Evolutionary conservation across 2,888 invertebrate genomes (phyloP), one percentile per base, ranked within the genome.

Genomic region (Cremastinae sp.): DNA sequence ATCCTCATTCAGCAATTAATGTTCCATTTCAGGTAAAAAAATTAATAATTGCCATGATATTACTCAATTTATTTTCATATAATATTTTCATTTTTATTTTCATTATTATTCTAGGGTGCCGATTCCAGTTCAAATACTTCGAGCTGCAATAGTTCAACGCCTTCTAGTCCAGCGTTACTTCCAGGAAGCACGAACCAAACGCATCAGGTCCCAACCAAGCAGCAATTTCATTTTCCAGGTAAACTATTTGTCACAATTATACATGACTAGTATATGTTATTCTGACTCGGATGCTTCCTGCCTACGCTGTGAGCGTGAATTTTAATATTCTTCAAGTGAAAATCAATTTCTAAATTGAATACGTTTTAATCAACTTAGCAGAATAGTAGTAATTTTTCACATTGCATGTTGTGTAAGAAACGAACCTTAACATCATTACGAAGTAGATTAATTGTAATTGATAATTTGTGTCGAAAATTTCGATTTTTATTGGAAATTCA

Each of bases 121-220:
- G 97, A 97, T 90, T 96, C 96, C 80, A 96, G 97, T 90, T 97
- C 97, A 47, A 97, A 96, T 88, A 96, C 97, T 68, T 98, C 98
- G 68, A 98, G 97, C 90, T 98, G 97, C 91, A 98, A 97, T 91
- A 97, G 97, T 89, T 98, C 98, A 72, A 97, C 97, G 78, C 98
- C 98, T 78, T 98, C 98, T 83, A 97, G 97, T 87, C 98, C 98
- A 59, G 97, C 97, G 82, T 91, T 94, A 83, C 91, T 92, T 85
- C 92, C 91, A 86, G 91, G 91, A 87, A 91, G 89, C 87, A 88
- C 89, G 85, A 90, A 86, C 85, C 87, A 88, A 85, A 87, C 87
- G 87, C 84, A 91, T 89, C 89, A 91, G 84, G 84, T 75, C 38
- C 58, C 91, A 86, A 89, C 86, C 84, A 92, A 92, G 82, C 93